A percentile compares a stretch with the other conserved stretches of the same genome.
These are phyloP conservation scores for Oligia fasciuncula DNA, from an alignment of 2,888 invertebrate species.

Conservation along the genomic window DNA sequence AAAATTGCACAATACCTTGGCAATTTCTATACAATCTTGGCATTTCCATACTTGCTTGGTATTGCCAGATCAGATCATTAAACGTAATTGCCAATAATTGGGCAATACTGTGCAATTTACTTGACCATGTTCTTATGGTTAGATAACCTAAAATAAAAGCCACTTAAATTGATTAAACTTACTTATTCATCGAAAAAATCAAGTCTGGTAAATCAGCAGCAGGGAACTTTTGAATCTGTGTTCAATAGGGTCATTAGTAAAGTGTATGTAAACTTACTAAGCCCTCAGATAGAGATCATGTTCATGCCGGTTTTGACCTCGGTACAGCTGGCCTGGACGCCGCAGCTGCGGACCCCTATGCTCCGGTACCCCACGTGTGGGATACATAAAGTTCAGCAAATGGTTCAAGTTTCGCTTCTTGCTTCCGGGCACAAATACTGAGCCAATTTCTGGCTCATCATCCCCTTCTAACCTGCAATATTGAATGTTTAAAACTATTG, in stretches of 20 bases:
- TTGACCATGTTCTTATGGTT: constrained; percentile 9
- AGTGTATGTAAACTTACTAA: constrained; percentile 91
- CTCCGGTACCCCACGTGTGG: constrained; percentile 89
- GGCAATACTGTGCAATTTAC: not conserved
- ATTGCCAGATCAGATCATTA: not conserved
- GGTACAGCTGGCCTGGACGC: constrained; percentile 77
- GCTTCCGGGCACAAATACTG: constrained; percentile 95
- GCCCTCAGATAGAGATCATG: constrained; percentile 98
- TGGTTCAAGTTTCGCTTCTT: constrained; percentile 98
- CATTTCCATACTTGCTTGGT: not conserved
- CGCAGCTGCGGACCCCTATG: constrained; percentile 78
- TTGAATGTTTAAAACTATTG: not conserved
- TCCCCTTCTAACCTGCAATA: constrained; percentile 87
- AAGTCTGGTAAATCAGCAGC: not conserved
- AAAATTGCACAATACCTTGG: not conserved
- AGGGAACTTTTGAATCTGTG: constrained; percentile 4
- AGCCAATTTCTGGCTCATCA: constrained; percentile 93
- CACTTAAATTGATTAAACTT: constrained; percentile 24
- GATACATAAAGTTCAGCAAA: constrained; percentile 97
- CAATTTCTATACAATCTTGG: constrained; percentile 4
- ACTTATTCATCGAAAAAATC: constrained; percentile 11
- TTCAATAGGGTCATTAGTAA: constrained; percentile 37
- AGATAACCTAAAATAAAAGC: constrained; percentile 28
- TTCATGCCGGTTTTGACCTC: constrained; percentile 92
- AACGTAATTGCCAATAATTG: not conserved